A percentile compares a stretch with the other conserved stretches of the same genome.
These are phyloP conservation scores for Campoletis sonorensis DNA, from an alignment of 1,140 invertebrate species.

Conservation along the genomic window DNA sequence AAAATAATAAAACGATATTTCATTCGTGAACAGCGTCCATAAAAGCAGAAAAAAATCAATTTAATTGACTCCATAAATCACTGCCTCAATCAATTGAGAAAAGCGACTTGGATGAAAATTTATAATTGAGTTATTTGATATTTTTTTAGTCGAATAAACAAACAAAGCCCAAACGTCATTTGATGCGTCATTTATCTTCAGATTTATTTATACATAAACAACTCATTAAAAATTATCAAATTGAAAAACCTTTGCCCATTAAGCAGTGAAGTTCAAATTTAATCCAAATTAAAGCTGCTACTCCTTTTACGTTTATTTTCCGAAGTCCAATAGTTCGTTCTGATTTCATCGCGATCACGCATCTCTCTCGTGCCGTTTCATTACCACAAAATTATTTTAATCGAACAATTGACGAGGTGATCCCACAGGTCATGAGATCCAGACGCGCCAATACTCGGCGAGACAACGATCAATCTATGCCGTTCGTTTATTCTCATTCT, in stretches of 20 bases:
- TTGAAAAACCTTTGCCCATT: background rate
- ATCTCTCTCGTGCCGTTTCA: slow-evolving; percentile 57
- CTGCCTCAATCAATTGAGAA: too few species aligned
- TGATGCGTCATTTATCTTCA: too few species aligned
- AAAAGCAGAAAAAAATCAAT: too few species aligned
- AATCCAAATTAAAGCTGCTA: background rate
- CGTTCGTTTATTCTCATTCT: slow-evolving; percentile 38
- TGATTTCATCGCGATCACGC: slow-evolving; percentile 55
- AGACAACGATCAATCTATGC: slow-evolving; percentile 54
- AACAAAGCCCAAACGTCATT: too few species aligned
- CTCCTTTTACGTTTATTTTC: slow-evolving; percentile 47
- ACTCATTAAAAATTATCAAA: too few species aligned
- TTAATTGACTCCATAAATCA: too few species aligned
- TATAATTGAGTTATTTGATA: too few species aligned
- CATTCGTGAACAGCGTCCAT: too few species aligned
- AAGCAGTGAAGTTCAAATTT: background rate
- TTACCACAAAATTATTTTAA: slow-evolving; percentile 65
- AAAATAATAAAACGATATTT: too few species aligned
- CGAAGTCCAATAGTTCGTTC: slow-evolving; percentile 50
- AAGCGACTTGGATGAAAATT: too few species aligned
- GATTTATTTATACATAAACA: too few species aligned
- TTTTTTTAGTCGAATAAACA: too few species aligned
- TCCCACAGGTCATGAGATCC: slow-evolving; percentile 63
- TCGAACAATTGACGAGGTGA: slow-evolving; percentile 61
- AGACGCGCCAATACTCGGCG: slow-evolving; percentile 50